Percentiles rank a stretch among this genome's conserved stretches.
Conservation (phyloP, 2,113 vertebrate genomes). For the Myanophis thanlyinensis region DNA sequence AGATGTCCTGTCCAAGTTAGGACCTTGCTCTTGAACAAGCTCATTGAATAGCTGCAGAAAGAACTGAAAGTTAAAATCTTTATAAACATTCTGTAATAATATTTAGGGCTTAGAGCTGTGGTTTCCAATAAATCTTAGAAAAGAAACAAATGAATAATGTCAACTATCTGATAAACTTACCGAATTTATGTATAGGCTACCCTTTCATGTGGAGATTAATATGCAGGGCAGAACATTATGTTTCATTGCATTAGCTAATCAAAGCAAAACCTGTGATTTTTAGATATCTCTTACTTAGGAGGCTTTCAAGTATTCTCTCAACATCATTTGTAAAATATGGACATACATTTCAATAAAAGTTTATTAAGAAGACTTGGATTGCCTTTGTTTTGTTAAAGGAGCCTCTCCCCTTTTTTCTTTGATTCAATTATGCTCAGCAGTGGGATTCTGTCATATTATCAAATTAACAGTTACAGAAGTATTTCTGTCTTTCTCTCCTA, state of each 20-base stretch:
- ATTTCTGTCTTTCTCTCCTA: neutral
- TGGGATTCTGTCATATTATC: neutral
- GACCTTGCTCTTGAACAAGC: conserved; percentile 96
- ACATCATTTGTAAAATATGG: neutral
- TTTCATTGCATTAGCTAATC: neutral
- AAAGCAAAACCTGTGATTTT: neutral
- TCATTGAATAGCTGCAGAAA: conserved; percentile 90
- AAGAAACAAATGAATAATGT: neutral
- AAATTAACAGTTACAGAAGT: neutral
- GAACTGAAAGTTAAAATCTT: conserved; percentile 20
- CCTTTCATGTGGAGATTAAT: neutral
- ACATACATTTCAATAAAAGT: neutral
- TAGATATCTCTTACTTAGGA: neutral
- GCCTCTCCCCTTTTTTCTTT: neutral
- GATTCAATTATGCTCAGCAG: neutral
- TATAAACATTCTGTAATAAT: neutral
- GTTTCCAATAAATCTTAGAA: neutral
- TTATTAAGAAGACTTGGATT: neutral
- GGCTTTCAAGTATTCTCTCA: neutral
- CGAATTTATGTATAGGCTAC: neutral
- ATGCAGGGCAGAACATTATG: neutral
- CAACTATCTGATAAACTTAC: neutral
- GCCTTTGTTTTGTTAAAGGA: neutral
- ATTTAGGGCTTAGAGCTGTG: neutral
- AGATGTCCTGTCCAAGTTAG: conserved; percentile 94